Evolutionary conservation across 2,113 vertebrate species (phyloP), one percentile per base, ranked within the genome.

Genomic region (Accipiter virgatus): DNA sequence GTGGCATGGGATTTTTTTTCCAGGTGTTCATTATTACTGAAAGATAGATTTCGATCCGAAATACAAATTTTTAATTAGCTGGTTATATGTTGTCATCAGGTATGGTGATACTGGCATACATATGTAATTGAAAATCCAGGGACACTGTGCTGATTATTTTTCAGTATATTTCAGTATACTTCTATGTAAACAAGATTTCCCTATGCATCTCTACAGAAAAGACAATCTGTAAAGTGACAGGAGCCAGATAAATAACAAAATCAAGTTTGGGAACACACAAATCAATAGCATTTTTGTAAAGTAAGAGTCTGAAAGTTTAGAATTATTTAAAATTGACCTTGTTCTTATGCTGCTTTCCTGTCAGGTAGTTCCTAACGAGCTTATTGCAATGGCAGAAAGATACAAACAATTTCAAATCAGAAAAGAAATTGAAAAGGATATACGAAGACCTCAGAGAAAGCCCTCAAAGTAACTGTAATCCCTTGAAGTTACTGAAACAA

Each of bases 331-430:
- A 84, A 66, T 74, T 45, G 38, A 79, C 22, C 11, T 79, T 87
- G 47, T 2, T 19, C 43, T 89, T 58, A 23, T 79, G 34, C 43
- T 95, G 22, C 63, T 82, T 94, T 94, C 40, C 95, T 94, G 48
- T 38, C 94, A 99, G 99, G 98, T 97, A 7, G 98, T 99, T 80
- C 99, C 99, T 25, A 97, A 98, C 1, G 98, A 99, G 59, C 98
- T 99, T 86, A 81, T 98, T 55, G 95, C 97, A 25, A 99, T 99
- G 99, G 99, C 99, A 56, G 98, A 99, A 81, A 98, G 99, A 92
- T 99, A 98, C 19, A 98, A 99, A 66, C 98, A 98, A 61, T 98
- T 98, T 96, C 98, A 98, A 84, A 61, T 96, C 36, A 98, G 97
- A 82, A 98, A 65, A 96, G 98, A 98, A 96, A 95, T 56, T 21